Evolutionary conservation across 2,888 invertebrate genomes (phyloP), one percentile per base, ranked within the genome.

Genomic region (Tachina lurida): DNA sequence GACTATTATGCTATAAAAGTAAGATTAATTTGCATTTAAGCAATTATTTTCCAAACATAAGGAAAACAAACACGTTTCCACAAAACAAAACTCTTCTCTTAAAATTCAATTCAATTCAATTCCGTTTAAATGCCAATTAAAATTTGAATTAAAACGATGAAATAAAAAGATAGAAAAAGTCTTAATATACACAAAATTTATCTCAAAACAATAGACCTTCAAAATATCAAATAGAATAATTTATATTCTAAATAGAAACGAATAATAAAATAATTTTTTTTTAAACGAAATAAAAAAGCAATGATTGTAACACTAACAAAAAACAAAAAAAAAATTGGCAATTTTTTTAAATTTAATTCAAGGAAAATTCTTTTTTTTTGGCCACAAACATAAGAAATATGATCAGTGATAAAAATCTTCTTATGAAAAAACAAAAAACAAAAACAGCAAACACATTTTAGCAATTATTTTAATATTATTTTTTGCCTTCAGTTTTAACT

Each of bases 371-470:
- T 31, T 31, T 1, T 3, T 31, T n/a, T 75, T 77, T 81, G 63
- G 67, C 49, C 73, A 84, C 71, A 80, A 79, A 78, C 86, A 84
- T 82, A 76, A 85, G 84, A 87, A 87, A 84, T 87, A 87, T 87
- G 87, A 87, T 56, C 85, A 65, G 76, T 84, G 87, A 87, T 87
- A 86, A 87, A 78, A 87, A 87, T 87, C 87, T 87, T 83, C 85
- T 60, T 83, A 86, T 83, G 79, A 86, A 49, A 80, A 75, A 83
- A 76, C 43, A 54, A 4, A n/a, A 54, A 47, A 71, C 67, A 65
- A 52, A 76, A 12, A 71, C 31, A 58, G 54, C 45, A 54, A 15
- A 63, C 12, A 84, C 68, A 84, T 76, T 73, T 65, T 15, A 74
- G 62, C 74, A 81, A 75, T 75, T 73, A 73, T 58, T 43, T 71